Evolutionary conservation across 2,888 invertebrate species (phyloP).

Genomic region (Drosophila ezoana): DNA sequence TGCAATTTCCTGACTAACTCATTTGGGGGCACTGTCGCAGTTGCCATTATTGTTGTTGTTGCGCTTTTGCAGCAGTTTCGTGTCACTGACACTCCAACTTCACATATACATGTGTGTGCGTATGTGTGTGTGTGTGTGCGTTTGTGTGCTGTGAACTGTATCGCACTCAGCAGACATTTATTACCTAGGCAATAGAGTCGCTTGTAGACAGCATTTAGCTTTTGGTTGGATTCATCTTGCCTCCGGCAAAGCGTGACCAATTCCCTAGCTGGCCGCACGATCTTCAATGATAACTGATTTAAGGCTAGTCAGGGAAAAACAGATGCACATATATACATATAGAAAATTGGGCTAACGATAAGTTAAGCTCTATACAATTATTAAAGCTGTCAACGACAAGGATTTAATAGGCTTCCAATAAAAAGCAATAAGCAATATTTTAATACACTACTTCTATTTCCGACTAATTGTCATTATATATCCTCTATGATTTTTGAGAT

Average conservation of each 20-base stretch:
- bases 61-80: slow-evolving; percentile 41
- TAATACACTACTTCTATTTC: no score
- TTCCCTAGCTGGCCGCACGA: slow-evolving; percentile 33
- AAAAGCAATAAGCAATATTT: no score
- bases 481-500: no score
- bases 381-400: no score
- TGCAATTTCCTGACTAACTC: slow-evolving; percentile 79
- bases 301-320: not conserved
- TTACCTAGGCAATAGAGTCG: slow-evolving; percentile 70
- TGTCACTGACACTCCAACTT: slow-evolving; percentile 65
- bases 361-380: no score
- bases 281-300: not conserved
- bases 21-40: slow-evolving; percentile 62
- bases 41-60: slow-evolving; percentile 9
- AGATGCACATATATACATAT: no score
- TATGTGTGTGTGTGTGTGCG: slow-evolving; percentile 12
- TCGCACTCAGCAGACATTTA: slow-evolving; percentile 68
- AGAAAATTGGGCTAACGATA: no score
- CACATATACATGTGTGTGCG: not conserved
- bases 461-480: no score
- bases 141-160: slow-evolving; percentile 24
- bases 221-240: slow-evolving; percentile 22
- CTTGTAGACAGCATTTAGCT: slow-evolving; percentile 31
- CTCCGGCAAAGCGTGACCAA: slow-evolving; percentile 36
- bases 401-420: no score